These are phyloP conservation scores for Percina caprodes DNA, from an alignment of 2,113 vertebrate species.

Conservation along the genomic window DNA sequence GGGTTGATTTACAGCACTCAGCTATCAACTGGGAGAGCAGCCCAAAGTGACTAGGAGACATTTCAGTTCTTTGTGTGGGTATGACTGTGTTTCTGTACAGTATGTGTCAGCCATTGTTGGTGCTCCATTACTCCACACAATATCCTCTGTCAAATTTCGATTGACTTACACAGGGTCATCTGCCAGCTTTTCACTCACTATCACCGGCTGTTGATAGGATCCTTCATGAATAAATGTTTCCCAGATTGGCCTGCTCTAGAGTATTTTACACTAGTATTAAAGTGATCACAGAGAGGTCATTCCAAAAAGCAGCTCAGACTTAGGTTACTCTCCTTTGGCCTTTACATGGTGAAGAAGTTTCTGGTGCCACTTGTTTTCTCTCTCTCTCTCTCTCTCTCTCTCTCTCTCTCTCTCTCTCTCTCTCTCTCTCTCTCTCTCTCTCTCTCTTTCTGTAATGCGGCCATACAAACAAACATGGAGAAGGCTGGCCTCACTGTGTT, in stretches of 20 bases:
- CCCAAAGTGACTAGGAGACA: constrained; percentile 35
- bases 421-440: neutral
- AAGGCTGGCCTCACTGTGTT: constrained; percentile 49
- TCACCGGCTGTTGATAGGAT: constrained; percentile 40
- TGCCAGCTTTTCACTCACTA: constrained; percentile 44
- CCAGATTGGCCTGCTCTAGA: neutral
- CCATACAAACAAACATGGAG: constrained; percentile 59
- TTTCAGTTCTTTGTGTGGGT: constrained; percentile 42
- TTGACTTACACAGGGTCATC: constrained; percentile 30
- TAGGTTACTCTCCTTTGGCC: constrained; percentile 12
- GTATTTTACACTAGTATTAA: constrained; percentile 9
- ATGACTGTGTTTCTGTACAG: constrained; percentile 18
- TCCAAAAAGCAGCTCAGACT: constrained; percentile 20
- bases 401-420: no score
- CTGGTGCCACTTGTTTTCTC: constrained; percentile 23
- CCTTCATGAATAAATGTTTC: constrained; percentile 50
- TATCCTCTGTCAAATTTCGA: constrained; percentile 31
- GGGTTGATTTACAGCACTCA: constrained; percentile 51
- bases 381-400: neutral
- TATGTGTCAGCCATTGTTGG: constrained; percentile 24
- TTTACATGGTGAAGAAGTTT: constrained; percentile 47
- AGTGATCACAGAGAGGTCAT: constrained; percentile 13
- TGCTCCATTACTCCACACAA: constrained; percentile 22
- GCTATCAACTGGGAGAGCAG: constrained; percentile 35
- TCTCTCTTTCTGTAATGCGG: constrained; percentile 31